phyloP scores from a whole-genome alignment of 2,113 vertebrate genomes.

The Mohoua ochrocephala region DNA sequence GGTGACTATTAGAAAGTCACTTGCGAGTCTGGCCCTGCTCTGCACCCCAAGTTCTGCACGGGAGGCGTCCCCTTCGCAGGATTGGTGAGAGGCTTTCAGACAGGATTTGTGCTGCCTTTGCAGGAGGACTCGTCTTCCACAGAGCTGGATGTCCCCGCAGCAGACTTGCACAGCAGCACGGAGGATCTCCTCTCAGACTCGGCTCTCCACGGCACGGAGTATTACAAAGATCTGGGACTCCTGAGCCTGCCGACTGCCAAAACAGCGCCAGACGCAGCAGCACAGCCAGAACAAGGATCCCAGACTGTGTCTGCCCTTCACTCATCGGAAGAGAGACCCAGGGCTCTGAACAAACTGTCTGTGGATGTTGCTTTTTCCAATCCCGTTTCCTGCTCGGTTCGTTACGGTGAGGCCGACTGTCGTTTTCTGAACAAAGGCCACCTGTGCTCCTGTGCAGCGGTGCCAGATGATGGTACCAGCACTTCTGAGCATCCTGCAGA shows the following conservation, averaged over 20 bases:
- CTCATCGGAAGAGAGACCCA: not conserved
- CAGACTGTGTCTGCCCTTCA: not conserved
- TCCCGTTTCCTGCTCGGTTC: not conserved
- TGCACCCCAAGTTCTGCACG: not conserved
- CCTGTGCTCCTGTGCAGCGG: not conserved
- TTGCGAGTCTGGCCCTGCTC: not conserved
- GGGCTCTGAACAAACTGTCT: not conserved
- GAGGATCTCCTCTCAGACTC: conserved; percentile 80
- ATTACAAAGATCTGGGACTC: conserved; percentile 79
- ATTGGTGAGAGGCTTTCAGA: not conserved
- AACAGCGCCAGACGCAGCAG: fast-evolving
- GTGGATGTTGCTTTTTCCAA: conserved; percentile 13
- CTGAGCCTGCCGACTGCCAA: not conserved
- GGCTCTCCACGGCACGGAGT: conserved; percentile 79
- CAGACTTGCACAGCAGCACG: conserved; percentile 65
- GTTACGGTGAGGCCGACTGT: not conserved
- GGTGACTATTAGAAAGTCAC: not conserved
- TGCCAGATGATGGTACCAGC: not conserved
- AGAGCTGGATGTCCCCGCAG: conserved; percentile 68
- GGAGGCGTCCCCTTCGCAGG: fast-evolving
- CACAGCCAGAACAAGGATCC: not conserved
- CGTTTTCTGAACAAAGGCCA: not conserved
- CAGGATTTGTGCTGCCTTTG: not conserved
- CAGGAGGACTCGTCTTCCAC: conserved; percentile 74
- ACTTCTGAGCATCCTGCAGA: not conserved